Evolutionary conservation across 2,797 vertebrate genomes (phyloP).

Genomic region (Merluccius polli): DNA sequence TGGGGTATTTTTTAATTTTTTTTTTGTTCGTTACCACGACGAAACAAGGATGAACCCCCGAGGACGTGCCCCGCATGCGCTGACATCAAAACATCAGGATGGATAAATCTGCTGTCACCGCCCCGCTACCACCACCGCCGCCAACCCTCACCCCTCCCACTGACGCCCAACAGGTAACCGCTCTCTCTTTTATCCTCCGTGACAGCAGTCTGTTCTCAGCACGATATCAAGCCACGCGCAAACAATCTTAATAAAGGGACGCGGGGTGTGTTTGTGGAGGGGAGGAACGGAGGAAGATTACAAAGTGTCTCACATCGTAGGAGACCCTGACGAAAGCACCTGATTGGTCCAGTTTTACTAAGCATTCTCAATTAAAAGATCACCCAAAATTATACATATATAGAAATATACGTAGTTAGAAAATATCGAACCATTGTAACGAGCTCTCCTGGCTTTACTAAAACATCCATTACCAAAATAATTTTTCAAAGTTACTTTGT

Average conservation of each 20-base stretch:
- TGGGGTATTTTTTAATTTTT: constrained; percentile 1
- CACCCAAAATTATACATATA: no score
- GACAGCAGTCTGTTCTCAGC: constrained; percentile 67
- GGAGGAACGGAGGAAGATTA: no score
- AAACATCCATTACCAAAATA: no score
- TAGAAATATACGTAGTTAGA: no score
- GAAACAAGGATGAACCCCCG: constrained; percentile 52
- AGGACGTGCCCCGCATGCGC: constrained; percentile 42
- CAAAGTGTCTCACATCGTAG: no score
- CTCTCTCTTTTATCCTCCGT: constrained; percentile 64
- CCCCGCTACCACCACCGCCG: constrained; percentile 24
- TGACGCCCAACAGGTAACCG: constrained; percentile 70
- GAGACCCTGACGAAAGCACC: no score
- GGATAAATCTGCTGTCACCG: constrained; percentile 66
- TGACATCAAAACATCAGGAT: constrained; percentile 80
- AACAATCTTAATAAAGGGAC: constrained; percentile 54
- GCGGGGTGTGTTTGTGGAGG: constrained; percentile 20
- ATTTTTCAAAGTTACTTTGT: no score
- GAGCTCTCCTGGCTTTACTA: no score
- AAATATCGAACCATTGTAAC: no score
- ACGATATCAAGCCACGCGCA: constrained; percentile 47
- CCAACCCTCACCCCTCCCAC: constrained; percentile 27
- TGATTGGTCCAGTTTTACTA: no score
- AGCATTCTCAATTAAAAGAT: no score
- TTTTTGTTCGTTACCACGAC: constrained; percentile 63